These are phyloP conservation scores for Terebella lapidaria DNA, from an alignment of 2,888 invertebrate genomes.

Conservation along the genomic window DNA sequence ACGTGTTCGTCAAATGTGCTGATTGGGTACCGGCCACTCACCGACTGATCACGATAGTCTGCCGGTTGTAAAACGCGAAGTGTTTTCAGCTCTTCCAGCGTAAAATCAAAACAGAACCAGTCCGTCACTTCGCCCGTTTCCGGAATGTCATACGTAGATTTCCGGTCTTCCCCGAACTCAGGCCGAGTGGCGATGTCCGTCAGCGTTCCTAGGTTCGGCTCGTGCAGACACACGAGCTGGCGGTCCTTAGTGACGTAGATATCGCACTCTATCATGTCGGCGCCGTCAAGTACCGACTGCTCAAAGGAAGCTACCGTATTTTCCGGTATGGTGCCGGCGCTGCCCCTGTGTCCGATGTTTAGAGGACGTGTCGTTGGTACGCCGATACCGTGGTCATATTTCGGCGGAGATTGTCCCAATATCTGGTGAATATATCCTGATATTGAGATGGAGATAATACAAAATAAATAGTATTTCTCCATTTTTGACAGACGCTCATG, in stretches of 20 bases:
- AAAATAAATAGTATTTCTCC: too few relatives aligned
- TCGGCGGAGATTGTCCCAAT: too few relatives aligned
- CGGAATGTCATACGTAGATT: neutral
- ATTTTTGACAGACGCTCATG: too few relatives aligned
- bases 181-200: constrained; percentile 7
- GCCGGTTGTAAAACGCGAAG: neutral
- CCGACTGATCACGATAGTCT: constrained; percentile 3
- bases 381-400: neutral
- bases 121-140: neutral
- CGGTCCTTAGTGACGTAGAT: constrained; percentile 8
- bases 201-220: neutral
- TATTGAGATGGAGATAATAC: too few relatives aligned
- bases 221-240: constrained; percentile 8
- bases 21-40: constrained; percentile 4
- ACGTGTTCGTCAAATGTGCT: constrained; percentile 7
- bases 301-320: constrained; percentile 4
- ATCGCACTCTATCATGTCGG: constrained; percentile 14
- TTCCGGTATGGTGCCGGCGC: constrained; percentile 5
- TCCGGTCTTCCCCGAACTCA: neutral
- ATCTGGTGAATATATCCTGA: too few relatives aligned
- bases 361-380: neutral
- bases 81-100: constrained; percentile 6
- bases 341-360: constrained; percentile 8
- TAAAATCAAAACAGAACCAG: constrained; percentile 10
- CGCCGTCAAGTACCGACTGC: constrained; percentile 7